Base-by-base conservation (phyloP, 1,140 invertebrate genomes). In the Leptestheria dahalacensis region DNA sequence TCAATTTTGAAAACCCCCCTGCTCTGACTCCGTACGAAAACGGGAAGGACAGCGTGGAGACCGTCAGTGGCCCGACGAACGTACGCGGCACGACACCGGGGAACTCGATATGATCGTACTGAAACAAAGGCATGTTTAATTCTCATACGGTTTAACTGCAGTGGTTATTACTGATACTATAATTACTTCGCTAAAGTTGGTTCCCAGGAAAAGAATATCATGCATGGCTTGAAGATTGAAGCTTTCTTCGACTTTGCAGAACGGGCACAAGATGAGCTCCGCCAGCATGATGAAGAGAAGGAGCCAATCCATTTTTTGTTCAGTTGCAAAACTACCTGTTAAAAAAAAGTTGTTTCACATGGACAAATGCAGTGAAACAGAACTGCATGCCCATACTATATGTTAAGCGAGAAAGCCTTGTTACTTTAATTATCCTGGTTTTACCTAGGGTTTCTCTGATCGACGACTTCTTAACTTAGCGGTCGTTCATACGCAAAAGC, bases 191-290 rank as follows among this genome's bases (percentile, higher is more conserved):
- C 83, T 75, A 59, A 97, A 77, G 75, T 95, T 88, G 70, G 77
- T 74, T 60, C 83, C 77, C 69, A 92, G 82, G 73, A 92, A 96
- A 15, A 99, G 75, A 65, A 99, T 79, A 76, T 99, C 97, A 76
- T 99, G 97, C 71, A 88, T 88, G 12, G 97, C 96, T 78, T 99
- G 91, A 21, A 97, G 76, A 75, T 97, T 98, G 69, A 99, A 99
- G 75, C 93, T 98, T 78, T 99, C 97, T 75, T 99, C 96, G 10
- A 99, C 96, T 85, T 99, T 99, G 1, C 93, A 98, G 70, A 86
- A 97, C 49, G 96, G 95, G 70, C 91, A 94, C 64, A 89, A 79
- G 53, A 91, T 68, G 48, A 97, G 72, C 71, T 95, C 25, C 10
- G 33, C 28, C 18, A 55, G 10, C 26, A 33, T 29, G 18, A 9